Base-by-base conservation (phyloP, 2,888 invertebrate genomes). In the Plebejus melissa region DNA sequence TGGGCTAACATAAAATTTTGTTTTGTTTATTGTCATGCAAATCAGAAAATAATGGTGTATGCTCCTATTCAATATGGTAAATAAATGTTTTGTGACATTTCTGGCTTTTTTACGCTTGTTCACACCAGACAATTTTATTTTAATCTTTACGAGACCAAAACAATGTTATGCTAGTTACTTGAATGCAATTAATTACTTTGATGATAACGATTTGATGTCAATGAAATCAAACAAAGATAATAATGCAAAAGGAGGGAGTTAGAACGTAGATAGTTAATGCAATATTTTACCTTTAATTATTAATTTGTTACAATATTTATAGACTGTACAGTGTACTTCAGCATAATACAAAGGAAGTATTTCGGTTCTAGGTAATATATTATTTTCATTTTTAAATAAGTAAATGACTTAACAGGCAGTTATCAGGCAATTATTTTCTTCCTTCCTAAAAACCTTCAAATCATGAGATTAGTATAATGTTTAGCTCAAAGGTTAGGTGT, bases 211-310 rank as follows among this genome's bases (percentile, higher is more conserved):
- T 16, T 9, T 36, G 28, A 65, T 65, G 65, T 65, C 65, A 65
- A 65, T 65, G 65, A 65, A 65, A 36, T 65, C 5, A 65, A 65
- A 36, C 65, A 65, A 65, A 65, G 22, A 58, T 58, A 58, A 54
- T 16, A 54, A 54, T 54, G 58, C 58, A 4, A 58, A 54, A 50
- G 13, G 4, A 58, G 16, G 58, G 5, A 57, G n/a, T 58, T 58
- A 7, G 2, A n/a, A 54, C 16, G 16, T 13, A 50, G 50, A 6
- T 22, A n/a, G n/a, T 58, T 9, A n/a, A 22, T 22, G 7, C 58
- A 58, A 58, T n/a, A 58, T 1, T 58, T 58, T 22, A 58, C n/a
- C 58, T 22, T 57, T 5, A 57, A 57, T 57, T n/a, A 57, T n/a
- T 57, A 38, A n/a, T 57, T 57, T 4, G 16, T 16, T 57, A 38